Base-by-base conservation (phyloP, 1,140 invertebrate species). In the Heterodera schachtii region DNA sequence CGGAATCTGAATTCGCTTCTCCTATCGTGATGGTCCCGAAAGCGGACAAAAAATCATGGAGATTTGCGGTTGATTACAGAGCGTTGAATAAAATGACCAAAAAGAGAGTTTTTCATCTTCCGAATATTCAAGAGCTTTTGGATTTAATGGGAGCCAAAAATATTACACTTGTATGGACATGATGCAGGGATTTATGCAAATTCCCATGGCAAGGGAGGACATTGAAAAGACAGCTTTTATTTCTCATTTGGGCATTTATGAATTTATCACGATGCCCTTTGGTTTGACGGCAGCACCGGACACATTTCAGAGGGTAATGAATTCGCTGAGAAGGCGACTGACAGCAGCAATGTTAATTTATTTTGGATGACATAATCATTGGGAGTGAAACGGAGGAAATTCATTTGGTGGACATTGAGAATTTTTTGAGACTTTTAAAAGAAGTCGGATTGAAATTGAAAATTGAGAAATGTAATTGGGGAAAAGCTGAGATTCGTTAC, bases 351-450 rank as follows among this genome's bases (percentile, higher is more conserved):
- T 31, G 31, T 52, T 81, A 47, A 52, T 81, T 66, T 81, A 81
- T n/a, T 82, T 21, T 81, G 2, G 79, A 81, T 52, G 79, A 81
- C 9, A 64, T 81, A 46, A 60, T 81, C 11, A 19, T 81, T 31
- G 43, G 47, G 8, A 52, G 78, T 31, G 31, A 31, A 31, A 31
- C 31, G 31, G 31, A 31, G 31, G 31, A 31, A 31, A 31, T 31
- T 31, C 57, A 44, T 16, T 9, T 19, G 4, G 66, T 16, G 4
- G 79, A 81, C 79, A 70, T 81, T 43, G 80, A 81, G 64, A 73
- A 81, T 80, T 43, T 81, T 52, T 52, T 52, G 3, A 52, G 49
- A 52, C 49, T 52, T 8, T 13, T 52, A n/a, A 47, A 44, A 41
- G 79, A 81, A 31, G 11, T 81, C 8, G 79, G 31, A 31, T 31